Base-by-base conservation (phyloP, 2,888 invertebrate genomes). In the Cephalotes varians region DNA sequence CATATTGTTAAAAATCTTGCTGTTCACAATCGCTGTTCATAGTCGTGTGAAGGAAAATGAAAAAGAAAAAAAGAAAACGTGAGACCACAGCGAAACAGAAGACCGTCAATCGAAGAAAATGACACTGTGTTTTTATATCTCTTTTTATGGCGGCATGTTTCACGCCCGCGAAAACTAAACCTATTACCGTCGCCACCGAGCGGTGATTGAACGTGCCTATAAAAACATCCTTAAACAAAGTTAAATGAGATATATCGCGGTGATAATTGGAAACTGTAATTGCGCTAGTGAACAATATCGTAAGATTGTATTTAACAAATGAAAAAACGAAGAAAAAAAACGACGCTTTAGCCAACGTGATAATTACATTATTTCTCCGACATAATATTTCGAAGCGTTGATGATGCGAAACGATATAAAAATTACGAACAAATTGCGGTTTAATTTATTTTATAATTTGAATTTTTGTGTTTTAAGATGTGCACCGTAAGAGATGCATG, bases 161-260 rank as follows among this genome's bases (percentile, higher is more conserved):
- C 87, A 88, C 86, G 87, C 88, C 82, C 86, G 77, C 85, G 88
- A 89, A 91, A 94, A 94, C 94, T 93, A 93, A 94, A 94, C 93
- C 94, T 94, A 94, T 94, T 94, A 94, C 92, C 90, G 80, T 76
- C 81, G 85, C 85, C 86, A 90, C 90, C 91, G 91, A 90, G 89
- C 91, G 89, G 92, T 93, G 93, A 94, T 94, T 93, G 93, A 93
- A 93, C 90, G 91, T 82, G 91, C 91, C 93, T 92, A 92, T 94
- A 94, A 94, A 94, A 90, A 88, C 85, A 90, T 91, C 89, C 90
- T 90, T 90, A 91, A 92, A 94, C 93, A 93, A 94, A 94, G 93
- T 94, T 94, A 93, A 93, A 94, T 94, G 91, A 94, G 93, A 90
- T 93, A 87, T 91, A 87, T 80, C 86, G 76, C 18, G 86, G 85